phyloP scores from a whole-genome alignment of 1,140 invertebrate species.

The Panulirus ornatus region DNA sequence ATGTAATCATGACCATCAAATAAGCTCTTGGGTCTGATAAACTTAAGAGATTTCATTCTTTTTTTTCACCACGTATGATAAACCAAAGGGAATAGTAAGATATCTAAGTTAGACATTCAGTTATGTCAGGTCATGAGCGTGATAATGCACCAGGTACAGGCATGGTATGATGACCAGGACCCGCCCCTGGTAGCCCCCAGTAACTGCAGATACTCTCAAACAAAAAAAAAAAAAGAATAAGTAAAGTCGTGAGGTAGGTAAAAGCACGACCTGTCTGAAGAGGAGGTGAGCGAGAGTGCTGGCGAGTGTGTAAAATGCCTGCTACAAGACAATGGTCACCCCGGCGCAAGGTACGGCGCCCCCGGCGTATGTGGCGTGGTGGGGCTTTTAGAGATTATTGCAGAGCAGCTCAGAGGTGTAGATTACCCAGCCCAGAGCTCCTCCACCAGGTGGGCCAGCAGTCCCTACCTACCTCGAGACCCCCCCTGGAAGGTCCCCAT shows the following conservation, averaged over 20 bases:
- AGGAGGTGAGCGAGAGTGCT: constrained; percentile 19
- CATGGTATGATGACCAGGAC: too few species aligned
- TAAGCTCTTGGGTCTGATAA: too few species aligned
- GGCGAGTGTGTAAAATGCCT: constrained; percentile 24
- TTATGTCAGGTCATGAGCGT: too few species aligned
- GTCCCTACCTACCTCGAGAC: neutral
- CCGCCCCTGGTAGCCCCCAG: too few species aligned
- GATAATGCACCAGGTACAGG: too few species aligned
- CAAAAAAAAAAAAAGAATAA: too few species aligned
- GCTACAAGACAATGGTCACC: constrained; percentile 47
- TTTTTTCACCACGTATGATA: too few species aligned
- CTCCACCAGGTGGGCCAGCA: neutral
- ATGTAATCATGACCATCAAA: too few species aligned
- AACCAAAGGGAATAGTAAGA: too few species aligned
- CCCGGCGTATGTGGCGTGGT: constrained; percentile 27
- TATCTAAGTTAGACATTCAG: too few species aligned
- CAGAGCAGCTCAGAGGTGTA: constrained; percentile 22
- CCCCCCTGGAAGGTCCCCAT: neutral
- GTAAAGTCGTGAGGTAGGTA: neutral
- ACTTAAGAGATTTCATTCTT: too few species aligned
- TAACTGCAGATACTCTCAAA: too few species aligned
- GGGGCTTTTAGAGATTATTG: constrained; percentile 41
- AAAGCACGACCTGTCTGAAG: constrained; percentile 26
- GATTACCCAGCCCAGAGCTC: constrained; percentile 3
- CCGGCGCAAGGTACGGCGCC: neutral